These are phyloP conservation scores for Camponotus fellah DNA, from an alignment of 2,888 invertebrate species.

Conservation along the genomic window DNA sequence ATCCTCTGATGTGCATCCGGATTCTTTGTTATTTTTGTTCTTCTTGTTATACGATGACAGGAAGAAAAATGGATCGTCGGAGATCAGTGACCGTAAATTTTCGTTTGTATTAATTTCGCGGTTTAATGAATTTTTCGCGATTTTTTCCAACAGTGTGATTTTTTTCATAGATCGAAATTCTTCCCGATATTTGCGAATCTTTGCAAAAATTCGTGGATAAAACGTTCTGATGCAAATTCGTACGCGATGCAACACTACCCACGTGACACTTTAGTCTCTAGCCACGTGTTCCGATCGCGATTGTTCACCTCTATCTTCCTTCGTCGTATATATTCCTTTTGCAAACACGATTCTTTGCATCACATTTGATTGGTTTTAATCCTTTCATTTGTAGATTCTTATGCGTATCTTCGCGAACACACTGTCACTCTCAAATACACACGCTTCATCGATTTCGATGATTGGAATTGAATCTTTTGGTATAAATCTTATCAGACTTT, in stretches of 20 bases:
- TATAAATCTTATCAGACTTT: background rate
- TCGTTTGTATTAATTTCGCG: background rate
- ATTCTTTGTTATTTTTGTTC: conserved; percentile 8
- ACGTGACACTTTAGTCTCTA: conserved; percentile 43
- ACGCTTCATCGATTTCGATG: background rate
- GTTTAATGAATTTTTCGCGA: background rate
- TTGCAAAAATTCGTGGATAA: background rate
- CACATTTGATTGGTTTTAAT: conserved; percentile 7
- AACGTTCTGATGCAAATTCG: background rate
- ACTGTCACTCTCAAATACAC: conserved; percentile 31
- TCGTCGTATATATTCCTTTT: background rate
- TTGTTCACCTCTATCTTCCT: conserved; percentile 13
- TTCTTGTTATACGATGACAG: background rate
- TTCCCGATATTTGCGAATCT: background rate
- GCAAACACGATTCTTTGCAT: background rate
- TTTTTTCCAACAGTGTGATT: background rate
- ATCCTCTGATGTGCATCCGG: background rate
- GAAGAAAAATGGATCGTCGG: background rate
- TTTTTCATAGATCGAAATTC: background rate
- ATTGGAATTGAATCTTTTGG: background rate
- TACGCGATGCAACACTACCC: conserved; percentile 26
- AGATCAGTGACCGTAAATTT: conserved; percentile 5
- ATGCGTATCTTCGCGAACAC: background rate
- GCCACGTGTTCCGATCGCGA: conserved; percentile 40
- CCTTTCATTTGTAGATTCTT: background rate